Evolutionary conservation across 2,888 invertebrate genomes (phyloP).

Genomic region (Stegophylla sp.): DNA sequence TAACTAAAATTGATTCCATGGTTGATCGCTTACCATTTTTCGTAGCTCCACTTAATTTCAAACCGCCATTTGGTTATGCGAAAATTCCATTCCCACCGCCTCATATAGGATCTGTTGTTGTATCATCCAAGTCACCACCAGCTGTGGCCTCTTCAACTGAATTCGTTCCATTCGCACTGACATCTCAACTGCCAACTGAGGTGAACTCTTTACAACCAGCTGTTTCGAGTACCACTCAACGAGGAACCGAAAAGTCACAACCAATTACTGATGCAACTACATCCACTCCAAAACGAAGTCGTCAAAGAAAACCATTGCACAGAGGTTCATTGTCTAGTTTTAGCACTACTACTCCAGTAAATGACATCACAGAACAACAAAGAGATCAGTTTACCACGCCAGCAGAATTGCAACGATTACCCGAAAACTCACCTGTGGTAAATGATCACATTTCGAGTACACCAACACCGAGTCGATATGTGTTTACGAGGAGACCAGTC

Average conservation of each 20-base stretch:
- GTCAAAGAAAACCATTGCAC: slow-evolving; percentile 63
- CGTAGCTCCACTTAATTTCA: slow-evolving; percentile 83
- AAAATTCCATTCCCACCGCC: slow-evolving; percentile 86
- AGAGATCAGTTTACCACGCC: slow-evolving; percentile 39
- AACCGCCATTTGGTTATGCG: slow-evolving; percentile 82
- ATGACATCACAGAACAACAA: slow-evolving; percentile 41
- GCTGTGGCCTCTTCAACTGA: slow-evolving; percentile 18
- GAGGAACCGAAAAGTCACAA: slow-evolving; percentile 31
- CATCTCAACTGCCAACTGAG: slow-evolving; percentile 46
- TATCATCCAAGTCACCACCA: slow-evolving; percentile 64
- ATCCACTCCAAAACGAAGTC: slow-evolving; percentile 62
- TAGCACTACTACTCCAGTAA: slow-evolving; percentile 44
- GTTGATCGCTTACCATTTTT: slow-evolving; percentile 81
- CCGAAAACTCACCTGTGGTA: background rate
- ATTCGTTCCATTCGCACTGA: slow-evolving; percentile 42
- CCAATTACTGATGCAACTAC: slow-evolving; percentile 8
- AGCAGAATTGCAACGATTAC: slow-evolving; percentile 30
- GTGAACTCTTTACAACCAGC: slow-evolving; percentile 48
- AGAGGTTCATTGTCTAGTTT: slow-evolving; percentile 65
- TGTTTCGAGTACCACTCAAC: slow-evolving; percentile 30
- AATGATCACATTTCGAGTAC: slow-evolving; percentile 42
- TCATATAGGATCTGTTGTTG: slow-evolving; percentile 84
- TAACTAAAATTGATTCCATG: slow-evolving; percentile 74
- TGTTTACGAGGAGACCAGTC: slow-evolving; percentile 47
- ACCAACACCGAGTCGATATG: slow-evolving; percentile 31